Base-by-base conservation (phyloP, 2,888 invertebrate genomes). In the Tetranychus piercei region DNA sequence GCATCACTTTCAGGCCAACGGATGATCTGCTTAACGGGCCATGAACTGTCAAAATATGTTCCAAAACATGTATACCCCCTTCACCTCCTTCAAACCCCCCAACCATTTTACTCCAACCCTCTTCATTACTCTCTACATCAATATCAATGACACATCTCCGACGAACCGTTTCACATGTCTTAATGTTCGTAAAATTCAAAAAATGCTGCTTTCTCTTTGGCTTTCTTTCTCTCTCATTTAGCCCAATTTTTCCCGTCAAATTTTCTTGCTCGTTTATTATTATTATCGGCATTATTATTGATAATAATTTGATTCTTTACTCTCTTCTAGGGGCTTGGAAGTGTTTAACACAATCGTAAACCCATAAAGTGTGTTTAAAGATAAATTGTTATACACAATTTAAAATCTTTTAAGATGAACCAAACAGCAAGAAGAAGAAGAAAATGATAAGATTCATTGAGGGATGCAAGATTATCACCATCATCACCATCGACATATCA, bases 151-250 rank as follows among this genome's bases (percentile, higher is more conserved):
- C 55, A 55, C 55, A 15, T 55, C 55, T 55, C 55, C 55, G 55
- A 55, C 55, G 55, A 55, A 55, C 55, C 55, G 55, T 55, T 55
- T 55, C 55, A 55, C 55, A 55, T 15, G 55, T 55, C 9, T 55
- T 55, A 55, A 55, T 15, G 55, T 15, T 15, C 9, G 15, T 15
- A 15, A 9, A 15, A 55, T 15, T 55, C 6, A 55, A 55, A 55
- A 55, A 55, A 55, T 9, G 15, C 20, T 22, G 18, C 69, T n/a
- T 22, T 69, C 22, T 69, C 69, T 69, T 22, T 69, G 22, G 9
- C 67, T 67, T n/a, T 67, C 67, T 67, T n/a, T 67, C n/a, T 67
- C n/a, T 22, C 67, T 67, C 67, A 18, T 22, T 67, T 65, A 15
- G n/a, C n/a, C 65, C n/a, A n/a, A n/a, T 15, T 65, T 65, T 64